Evolutionary conservation across 2,888 invertebrate species (phyloP).

Genomic region (Leptinotarsa haldemani): DNA sequence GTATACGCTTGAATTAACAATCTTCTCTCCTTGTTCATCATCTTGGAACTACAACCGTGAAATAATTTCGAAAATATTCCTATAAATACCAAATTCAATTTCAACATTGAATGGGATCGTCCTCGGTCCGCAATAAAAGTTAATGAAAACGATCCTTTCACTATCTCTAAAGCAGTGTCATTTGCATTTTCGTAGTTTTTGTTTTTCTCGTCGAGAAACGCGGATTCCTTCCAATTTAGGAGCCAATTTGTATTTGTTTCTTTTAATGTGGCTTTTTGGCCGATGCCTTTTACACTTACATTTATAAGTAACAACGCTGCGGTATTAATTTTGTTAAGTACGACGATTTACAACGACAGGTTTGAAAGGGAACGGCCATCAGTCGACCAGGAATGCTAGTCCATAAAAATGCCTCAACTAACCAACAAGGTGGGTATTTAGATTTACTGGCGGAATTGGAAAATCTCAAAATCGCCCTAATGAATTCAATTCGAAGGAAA

Average conservation of each 20-base stretch:
- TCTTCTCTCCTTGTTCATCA: too few relatives aligned
- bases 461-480: neutral
- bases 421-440: slow-evolving; percentile 44
- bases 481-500: neutral
- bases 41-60: too few relatives aligned
- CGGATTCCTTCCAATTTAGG: slow-evolving; percentile 35
- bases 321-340: slow-evolving; percentile 57
- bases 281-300: slow-evolving; percentile 46
- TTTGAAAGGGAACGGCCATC: slow-evolving; percentile 47
- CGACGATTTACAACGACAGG: slow-evolving; percentile 55
- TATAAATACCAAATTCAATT: slow-evolving; percentile 5
- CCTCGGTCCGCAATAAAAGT: slow-evolving; percentile 23
- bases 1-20: too few relatives aligned
- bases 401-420: slow-evolving; percentile 60
- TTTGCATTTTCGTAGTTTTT: slow-evolving; percentile 19
- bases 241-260: slow-evolving; percentile 44
- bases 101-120: neutral
- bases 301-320: slow-evolving; percentile 42
- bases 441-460: slow-evolving; percentile 16
- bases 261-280: slow-evolving; percentile 46
- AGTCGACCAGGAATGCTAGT: slow-evolving; percentile 54
- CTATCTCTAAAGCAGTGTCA: slow-evolving; percentile 19
- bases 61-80: neutral
- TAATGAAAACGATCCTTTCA: slow-evolving; percentile 19
- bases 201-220: slow-evolving; percentile 11